phyloP scores from a whole-genome alignment of 2,113 vertebrate genomes.

The Corydoras sp. region DNA sequence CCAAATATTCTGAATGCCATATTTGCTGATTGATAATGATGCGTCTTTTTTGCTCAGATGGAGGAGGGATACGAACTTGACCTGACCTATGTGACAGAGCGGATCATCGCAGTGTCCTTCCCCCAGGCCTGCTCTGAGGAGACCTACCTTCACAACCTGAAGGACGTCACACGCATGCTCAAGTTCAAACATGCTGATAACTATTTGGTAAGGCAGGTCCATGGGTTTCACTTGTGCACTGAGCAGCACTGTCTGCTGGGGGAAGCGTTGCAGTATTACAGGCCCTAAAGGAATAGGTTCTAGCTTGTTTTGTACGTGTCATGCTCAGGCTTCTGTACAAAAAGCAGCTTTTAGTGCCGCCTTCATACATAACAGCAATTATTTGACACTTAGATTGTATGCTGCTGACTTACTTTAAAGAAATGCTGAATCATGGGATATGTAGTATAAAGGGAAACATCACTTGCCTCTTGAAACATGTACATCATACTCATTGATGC shows the following conservation, averaged over 20 bases:
- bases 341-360: slow-evolving; percentile 12
- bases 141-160: slow-evolving; percentile 79
- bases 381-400: background rate
- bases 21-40: background rate
- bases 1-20: too few relatives aligned
- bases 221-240: background rate
- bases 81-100: slow-evolving; percentile 90
- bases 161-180: slow-evolving; percentile 89
- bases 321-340: background rate
- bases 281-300: slow-evolving; percentile 25
- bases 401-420: background rate
- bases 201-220: slow-evolving; percentile 78
- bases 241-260: background rate
- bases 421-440: background rate
- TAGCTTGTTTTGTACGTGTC: slow-evolving; percentile 8
- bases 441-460: background rate
- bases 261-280: slow-evolving; percentile 19
- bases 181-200: slow-evolving; percentile 93
- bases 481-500: too few relatives aligned
- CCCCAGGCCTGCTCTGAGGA: slow-evolving; percentile 81
- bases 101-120: slow-evolving; percentile 90
- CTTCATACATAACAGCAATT: slow-evolving; percentile 28
- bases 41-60: slow-evolving; percentile 60
- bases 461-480: background rate
- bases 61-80: slow-evolving; percentile 89